Percentiles rank a stretch among this genome's conserved stretches.
Conservation (phyloP, 2,797 vertebrate genomes). For the Streptopelia turtur region DNA sequence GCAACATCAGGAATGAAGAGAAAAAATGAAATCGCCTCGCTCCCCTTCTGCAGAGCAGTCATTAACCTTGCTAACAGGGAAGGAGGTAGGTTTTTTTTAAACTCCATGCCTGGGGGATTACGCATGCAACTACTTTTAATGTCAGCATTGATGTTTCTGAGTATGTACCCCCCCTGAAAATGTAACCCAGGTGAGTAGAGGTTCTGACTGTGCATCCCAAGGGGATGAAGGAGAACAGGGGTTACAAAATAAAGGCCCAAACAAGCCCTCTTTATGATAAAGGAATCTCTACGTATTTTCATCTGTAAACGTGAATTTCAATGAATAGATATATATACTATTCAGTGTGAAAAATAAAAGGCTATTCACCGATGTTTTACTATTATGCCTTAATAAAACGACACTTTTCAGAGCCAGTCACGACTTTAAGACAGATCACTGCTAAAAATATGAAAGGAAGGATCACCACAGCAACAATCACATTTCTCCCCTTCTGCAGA, state of each 20-base stretch:
- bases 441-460: constrained; percentile 40
- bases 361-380: background rate
- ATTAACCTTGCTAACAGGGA: background rate
- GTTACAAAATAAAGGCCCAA: background rate
- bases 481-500: background rate
- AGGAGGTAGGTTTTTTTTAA: background rate
- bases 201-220: background rate
- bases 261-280: background rate
- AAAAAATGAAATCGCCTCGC: background rate
- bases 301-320: background rate
- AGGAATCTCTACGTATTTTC: background rate
- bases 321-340: background rate
- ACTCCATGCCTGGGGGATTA: background rate
- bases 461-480: constrained; percentile 50
- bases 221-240: background rate
- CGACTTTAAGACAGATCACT: constrained; percentile 24
- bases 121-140: background rate
- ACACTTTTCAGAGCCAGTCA: background rate
- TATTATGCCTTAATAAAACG: background rate
- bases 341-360: constrained; percentile 5
- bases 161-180: background rate
- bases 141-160: background rate
- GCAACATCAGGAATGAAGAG: background rate
- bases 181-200: background rate
- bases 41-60: background rate